phyloP scores from a whole-genome alignment of 2,113 vertebrate genomes.

The Erythrocercus mccallii region DNA sequence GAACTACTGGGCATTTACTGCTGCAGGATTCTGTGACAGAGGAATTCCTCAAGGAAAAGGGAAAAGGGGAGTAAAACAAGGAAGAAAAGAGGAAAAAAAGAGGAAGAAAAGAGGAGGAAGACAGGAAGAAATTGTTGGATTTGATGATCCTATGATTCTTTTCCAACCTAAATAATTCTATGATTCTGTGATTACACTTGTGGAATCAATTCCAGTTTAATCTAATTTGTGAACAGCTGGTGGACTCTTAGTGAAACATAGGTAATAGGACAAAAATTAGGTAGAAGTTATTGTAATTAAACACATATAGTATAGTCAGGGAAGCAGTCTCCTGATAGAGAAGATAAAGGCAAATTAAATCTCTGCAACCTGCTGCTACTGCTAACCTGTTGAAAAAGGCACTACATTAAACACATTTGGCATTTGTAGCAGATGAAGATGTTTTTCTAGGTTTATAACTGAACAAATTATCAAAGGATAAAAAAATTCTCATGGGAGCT shows the following conservation, averaged over 20 bases:
- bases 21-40: background rate
- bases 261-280: background rate
- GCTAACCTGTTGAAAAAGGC: background rate
- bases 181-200: background rate
- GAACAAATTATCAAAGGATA: background rate
- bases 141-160: background rate
- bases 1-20: background rate
- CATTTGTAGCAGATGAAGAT: background rate
- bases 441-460: background rate
- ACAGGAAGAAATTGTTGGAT: background rate
- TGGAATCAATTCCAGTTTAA: background rate
- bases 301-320: background rate
- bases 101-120: background rate
- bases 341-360: background rate
- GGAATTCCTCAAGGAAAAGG: background rate
- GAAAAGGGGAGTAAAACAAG: background rate
- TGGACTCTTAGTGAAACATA: background rate
- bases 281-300: background rate
- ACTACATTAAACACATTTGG: background rate
- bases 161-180: background rate
- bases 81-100: background rate
- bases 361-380: background rate
- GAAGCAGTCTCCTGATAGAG: background rate
- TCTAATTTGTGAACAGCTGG: background rate
- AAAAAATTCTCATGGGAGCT: background rate